These are phyloP conservation scores for Noctua fimbriata DNA, from an alignment of 2,888 invertebrate genomes.

Conservation along the genomic window DNA sequence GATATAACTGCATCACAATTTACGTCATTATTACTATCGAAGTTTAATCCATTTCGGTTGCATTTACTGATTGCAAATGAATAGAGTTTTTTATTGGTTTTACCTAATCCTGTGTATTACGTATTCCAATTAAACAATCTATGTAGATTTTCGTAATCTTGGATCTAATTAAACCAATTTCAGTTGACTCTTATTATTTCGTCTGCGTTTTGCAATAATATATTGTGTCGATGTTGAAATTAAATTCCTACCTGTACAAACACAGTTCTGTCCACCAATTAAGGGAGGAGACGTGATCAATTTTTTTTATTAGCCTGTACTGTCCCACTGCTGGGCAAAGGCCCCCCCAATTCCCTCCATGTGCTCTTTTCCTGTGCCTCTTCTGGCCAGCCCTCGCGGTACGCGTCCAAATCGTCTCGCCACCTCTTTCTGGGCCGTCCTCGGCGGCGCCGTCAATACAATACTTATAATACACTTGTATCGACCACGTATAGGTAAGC, in stretches of 20 bases:
- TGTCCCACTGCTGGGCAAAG: no score
- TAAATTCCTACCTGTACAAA: not conserved
- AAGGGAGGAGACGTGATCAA: slow-evolving; percentile 20
- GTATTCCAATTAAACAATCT: not conserved
- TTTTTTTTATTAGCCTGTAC: no score
- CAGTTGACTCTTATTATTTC: slow-evolving; percentile 17
- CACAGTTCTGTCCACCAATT: slow-evolving; percentile 11
- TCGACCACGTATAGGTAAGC: slow-evolving; percentile 31
- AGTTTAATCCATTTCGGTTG: slow-evolving; percentile 33
- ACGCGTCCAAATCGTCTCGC: no score
- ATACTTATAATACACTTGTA: slow-evolving; percentile 31
- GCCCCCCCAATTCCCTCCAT: no score
- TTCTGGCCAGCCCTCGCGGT: no score
- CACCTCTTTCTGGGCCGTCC: no score
- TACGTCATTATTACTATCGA: slow-evolving; percentile 16
- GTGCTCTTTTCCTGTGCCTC: no score
- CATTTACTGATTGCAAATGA: slow-evolving; percentile 23
- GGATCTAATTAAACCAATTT: not conserved
- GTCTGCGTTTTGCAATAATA: not conserved
- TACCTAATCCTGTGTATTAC: not conserved
- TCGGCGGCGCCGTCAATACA: slow-evolving; percentile 3
- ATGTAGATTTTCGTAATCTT: not conserved
- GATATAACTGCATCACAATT: slow-evolving; percentile 44
- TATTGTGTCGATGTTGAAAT: not conserved
- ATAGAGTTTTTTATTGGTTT: slow-evolving; percentile 14